Base-by-base conservation (phyloP, 2,113 vertebrate genomes). In the Oplegnathus fasciatus region DNA sequence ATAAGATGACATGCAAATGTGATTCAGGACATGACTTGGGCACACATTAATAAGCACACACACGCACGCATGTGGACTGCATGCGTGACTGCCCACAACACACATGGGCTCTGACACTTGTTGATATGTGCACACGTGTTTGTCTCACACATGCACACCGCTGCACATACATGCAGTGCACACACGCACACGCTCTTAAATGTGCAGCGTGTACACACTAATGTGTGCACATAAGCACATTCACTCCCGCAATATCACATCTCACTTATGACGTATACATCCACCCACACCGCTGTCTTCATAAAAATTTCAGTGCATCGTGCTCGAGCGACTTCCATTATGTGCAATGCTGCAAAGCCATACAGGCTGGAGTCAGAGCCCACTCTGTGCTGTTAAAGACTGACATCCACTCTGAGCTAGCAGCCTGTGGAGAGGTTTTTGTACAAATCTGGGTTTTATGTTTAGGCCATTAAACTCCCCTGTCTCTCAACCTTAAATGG, bases 241-340 rank as follows among this genome's bases (percentile, higher is more conserved):
- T 78, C 86, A 54, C 73, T 79, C 80, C 78, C 30, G 28, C 79
- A 82, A 46, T 73, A 82, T 85, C 82, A 78, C 46, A 57, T 82
- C 83, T 80, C 67, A 65, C 54, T 77, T 74, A 32, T 84, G 86
- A 90, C 17, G 78, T 89, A 86, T 70, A 74, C 50, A 71, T 90
- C 78, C 80, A 58, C 89, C 82, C 91, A 86, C 54, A 13, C 86
- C 61, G 78, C 89, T 83, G 44, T 85, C 82, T 85, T 94, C 91
- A 91, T 94, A 86, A 94, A 94, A 88, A 57, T 88, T 93, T 91
- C 75, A 94, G 75, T 70, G 83, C 69, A 57, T 83, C 79, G 69
- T 68, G 86, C 91, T 84, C 37, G 60, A 88, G 86, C 79, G 61
- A 71, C 90, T 91, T 88, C 86, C 79, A 84, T 93, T 84, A 88